Percentiles rank a stretch among this genome's conserved stretches.
Evolutionary conservation across 2,797 vertebrate species (phyloP).

Genomic region (Malacoctenus gilli): DNA sequence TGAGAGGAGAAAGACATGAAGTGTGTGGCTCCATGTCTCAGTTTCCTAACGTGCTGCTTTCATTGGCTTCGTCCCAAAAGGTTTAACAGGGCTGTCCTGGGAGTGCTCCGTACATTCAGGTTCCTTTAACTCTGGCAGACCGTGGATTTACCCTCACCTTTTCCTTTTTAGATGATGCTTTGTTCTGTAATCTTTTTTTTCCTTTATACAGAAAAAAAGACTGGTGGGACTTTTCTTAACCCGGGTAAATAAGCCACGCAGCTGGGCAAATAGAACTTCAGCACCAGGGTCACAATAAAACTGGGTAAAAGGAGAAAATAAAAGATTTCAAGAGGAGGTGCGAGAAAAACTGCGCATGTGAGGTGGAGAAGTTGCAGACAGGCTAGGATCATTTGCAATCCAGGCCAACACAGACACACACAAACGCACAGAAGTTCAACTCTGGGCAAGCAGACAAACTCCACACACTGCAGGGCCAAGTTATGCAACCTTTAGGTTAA

Average conservation of each 20-base stretch:
- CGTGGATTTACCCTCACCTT: conserved; percentile 82
- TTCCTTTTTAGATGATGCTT: conserved; percentile 75
- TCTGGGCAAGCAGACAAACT: conserved; percentile 36
- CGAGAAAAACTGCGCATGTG: conserved; percentile 30
- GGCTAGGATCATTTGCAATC: conserved; percentile 12
- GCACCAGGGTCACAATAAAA: conserved; percentile 80
- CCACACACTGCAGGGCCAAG: conserved; percentile 39
- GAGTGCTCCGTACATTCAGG: conserved; percentile 81
- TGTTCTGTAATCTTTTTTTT: conserved; percentile 69
- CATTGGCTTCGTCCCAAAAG: conserved; percentile 83
- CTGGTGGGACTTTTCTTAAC: conserved; percentile 88
- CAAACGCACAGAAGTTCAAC: conserved; percentile 2
- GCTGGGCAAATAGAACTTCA: conserved; percentile 92
- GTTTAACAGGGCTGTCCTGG: conserved; percentile 83
- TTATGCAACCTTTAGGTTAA: conserved; percentile 52
- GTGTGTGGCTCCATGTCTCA: conserved; percentile 67
- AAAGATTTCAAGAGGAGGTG: conserved; percentile 68
- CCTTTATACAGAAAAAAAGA: conserved; percentile 60
- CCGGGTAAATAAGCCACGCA: conserved; percentile 93
- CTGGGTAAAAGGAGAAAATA: conserved; percentile 78
- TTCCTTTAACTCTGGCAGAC: conserved; percentile 85
- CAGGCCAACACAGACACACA: not conserved
- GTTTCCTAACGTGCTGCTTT: conserved; percentile 84
- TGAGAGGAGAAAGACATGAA: conserved; percentile 46
- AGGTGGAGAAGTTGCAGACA: conserved; percentile 23